A percentile compares a stretch with the other conserved stretches of the same genome.
These are phyloP conservation scores for Thysanoteuthis rhombus DNA, from an alignment of 2,888 invertebrate species.

Conservation along the genomic window DNA sequence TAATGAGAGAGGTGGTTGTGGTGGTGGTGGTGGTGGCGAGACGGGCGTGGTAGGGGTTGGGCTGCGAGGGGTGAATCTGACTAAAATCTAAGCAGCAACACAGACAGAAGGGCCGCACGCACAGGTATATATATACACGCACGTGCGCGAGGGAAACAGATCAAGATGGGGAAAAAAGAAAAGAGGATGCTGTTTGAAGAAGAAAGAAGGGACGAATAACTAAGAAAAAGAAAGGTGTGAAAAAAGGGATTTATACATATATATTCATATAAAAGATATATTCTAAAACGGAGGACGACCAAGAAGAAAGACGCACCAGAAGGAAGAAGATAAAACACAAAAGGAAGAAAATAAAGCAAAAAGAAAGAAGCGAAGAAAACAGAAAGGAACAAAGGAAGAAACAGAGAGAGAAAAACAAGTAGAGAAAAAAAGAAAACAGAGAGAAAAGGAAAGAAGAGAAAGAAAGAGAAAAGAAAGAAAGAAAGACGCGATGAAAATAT, in stretches of 20 bases:
- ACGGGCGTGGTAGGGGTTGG: background rate
- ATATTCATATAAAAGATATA: too few species aligned
- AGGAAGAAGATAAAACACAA: background rate
- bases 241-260: background rate
- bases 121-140: background rate
- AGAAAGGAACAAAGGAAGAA: too few species aligned
- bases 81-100: background rate
- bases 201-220: background rate
- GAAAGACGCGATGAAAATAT: background rate
- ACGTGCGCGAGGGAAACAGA: background rate
- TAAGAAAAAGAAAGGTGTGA: background rate
- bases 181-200: background rate
- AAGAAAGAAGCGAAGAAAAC: too few species aligned
- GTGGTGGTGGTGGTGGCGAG: background rate
- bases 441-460: too few species aligned
- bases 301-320: background rate
- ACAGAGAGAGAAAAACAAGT: too few species aligned
- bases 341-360: background rate
- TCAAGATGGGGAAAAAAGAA: too few species aligned
- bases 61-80: background rate
- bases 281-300: too few species aligned
- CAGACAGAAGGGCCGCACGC: background rate
- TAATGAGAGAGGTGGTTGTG: too few species aligned
- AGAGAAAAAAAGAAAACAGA: too few species aligned
- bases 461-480: too few species aligned